Conservation (phyloP, 2,113 vertebrate genomes). For the Tenebrosternarchus preto region DNA sequence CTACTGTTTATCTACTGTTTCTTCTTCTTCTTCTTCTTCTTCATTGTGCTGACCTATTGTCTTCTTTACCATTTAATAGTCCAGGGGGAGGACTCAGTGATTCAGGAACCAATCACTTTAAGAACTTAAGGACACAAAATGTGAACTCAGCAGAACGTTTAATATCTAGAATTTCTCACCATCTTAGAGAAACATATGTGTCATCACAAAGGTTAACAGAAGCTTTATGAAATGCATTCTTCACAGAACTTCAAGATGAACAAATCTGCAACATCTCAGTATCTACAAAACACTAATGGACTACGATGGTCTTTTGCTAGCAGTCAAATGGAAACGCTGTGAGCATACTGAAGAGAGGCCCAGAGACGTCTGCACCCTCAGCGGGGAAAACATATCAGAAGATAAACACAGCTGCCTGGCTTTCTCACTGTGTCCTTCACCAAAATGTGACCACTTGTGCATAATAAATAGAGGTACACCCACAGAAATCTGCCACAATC, state of each 20-base stretch:
- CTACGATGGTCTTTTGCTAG: background rate
- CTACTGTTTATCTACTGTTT: background rate
- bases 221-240: background rate
- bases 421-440: constrained; percentile 32
- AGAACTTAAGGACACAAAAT: background rate
- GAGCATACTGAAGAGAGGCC: background rate
- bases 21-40: background rate
- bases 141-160: background rate
- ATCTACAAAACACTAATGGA: no score
- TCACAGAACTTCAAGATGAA: background rate
- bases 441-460: constrained; percentile 23
- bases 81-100: background rate
- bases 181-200: no score
- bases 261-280: background rate
- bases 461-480: background rate
- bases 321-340: background rate
- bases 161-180: background rate
- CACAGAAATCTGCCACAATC: background rate
- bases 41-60: background rate
- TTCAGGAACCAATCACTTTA: background rate
- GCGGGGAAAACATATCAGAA: constrained; percentile 52
- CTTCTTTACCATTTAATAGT: background rate
- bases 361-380: background rate
- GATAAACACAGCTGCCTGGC: constrained; percentile 73
- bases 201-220: background rate